These are phyloP conservation scores for Bufo gargarizans DNA, from an alignment of 2,113 vertebrate genomes.

Conservation along the genomic window DNA sequence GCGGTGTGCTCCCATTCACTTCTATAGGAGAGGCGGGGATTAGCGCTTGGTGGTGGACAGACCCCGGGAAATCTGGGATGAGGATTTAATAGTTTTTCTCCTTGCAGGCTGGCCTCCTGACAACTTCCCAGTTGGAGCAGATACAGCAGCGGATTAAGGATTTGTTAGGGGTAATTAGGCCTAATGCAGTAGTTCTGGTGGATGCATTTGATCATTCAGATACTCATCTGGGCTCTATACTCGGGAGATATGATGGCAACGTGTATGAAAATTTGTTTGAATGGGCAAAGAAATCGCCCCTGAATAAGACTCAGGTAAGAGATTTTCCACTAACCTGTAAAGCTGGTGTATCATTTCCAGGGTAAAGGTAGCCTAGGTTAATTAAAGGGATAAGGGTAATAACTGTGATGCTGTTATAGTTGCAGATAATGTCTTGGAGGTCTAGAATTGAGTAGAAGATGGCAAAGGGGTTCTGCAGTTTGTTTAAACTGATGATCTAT, in stretches of 20 bases:
- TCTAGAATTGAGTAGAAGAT: too few relatives aligned
- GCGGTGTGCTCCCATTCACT: too few relatives aligned
- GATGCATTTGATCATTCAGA: constrained; percentile 91
- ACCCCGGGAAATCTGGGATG: neutral
- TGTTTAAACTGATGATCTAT: too few relatives aligned
- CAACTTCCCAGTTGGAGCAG: constrained; percentile 78
- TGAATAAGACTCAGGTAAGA: constrained; percentile 88
- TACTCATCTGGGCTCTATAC: constrained; percentile 81
- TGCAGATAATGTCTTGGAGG: too few relatives aligned
- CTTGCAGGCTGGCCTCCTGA: constrained; percentile 82
- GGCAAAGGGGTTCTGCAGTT: too few relatives aligned
- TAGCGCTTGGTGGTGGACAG: too few relatives aligned
- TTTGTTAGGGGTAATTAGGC: constrained; percentile 82
- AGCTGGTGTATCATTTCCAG: too few relatives aligned
- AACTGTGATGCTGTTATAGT: too few relatives aligned
- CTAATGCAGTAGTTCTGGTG: constrained; percentile 86
- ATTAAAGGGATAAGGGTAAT: too few relatives aligned
- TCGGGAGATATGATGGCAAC: constrained; percentile 95
- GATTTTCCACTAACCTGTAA: neutral
- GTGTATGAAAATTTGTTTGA: constrained; percentile 95
- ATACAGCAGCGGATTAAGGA: constrained; percentile 82
- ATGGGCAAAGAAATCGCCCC: constrained; percentile 90
- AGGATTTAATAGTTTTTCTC: neutral
- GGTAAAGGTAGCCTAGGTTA: too few relatives aligned
- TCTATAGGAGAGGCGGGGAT: too few relatives aligned